Percentiles rank a stretch among this genome's conserved stretches.
Conservation (phyloP, 2,888 invertebrate genomes). For the Synergus japonicus region DNA sequence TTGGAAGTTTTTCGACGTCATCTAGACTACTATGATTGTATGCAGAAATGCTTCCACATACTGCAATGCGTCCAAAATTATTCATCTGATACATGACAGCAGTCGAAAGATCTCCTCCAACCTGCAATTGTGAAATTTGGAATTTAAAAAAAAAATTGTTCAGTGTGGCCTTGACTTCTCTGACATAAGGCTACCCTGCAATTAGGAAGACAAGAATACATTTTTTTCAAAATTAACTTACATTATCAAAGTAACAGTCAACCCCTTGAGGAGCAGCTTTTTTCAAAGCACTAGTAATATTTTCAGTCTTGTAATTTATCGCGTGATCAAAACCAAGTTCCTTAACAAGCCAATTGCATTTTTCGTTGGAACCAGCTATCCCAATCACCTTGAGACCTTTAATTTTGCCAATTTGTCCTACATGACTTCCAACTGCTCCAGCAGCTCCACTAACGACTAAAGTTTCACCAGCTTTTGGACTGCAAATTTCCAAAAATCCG, state of each 20-base stretch:
- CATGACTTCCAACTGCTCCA: conserved; percentile 88
- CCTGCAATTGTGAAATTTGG: conserved; percentile 77
- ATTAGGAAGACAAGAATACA: neutral
- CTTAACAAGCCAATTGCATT: conserved; percentile 83
- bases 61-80: conserved; percentile 80
- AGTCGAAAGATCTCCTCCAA: conserved; percentile 83
- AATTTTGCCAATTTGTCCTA: conserved; percentile 89
- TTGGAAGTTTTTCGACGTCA: conserved; percentile 74
- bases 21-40: conserved; percentile 79
- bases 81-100: conserved; percentile 82
- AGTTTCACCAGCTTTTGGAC: conserved; percentile 85
- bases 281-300: conserved; percentile 80
- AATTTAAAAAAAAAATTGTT: too few relatives aligned
- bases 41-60: conserved; percentile 83
- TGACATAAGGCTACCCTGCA: neutral
- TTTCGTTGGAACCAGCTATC: conserved; percentile 84
- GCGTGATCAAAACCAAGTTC: conserved; percentile 84
- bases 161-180: neutral
- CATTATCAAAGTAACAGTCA: conserved; percentile 89
- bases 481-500: conserved; percentile 85
- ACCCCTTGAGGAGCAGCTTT: conserved; percentile 84
- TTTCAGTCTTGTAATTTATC: conserved; percentile 85
- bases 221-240: conserved; percentile 73
- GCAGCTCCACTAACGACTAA: conserved; percentile 87
- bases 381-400: conserved; percentile 84